Conservation (phyloP, 2,888 invertebrate genomes). For the Blastobasis adustella region DNA sequence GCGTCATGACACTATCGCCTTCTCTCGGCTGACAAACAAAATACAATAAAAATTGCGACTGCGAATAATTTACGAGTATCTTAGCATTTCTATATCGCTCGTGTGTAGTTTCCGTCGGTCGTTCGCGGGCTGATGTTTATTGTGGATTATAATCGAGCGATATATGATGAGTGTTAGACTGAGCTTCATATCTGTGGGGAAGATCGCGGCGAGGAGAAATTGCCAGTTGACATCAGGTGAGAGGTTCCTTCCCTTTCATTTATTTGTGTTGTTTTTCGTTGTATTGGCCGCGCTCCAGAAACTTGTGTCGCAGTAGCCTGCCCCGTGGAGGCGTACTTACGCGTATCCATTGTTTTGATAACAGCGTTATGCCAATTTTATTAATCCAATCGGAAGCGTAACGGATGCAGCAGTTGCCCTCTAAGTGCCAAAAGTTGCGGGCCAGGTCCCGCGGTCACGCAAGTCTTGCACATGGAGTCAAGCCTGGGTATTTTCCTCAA, state of each 20-base stretch:
- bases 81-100: constrained; percentile 45
- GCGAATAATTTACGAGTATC: constrained; percentile 28
- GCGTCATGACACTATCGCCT: constrained; percentile 71
- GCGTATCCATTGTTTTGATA: constrained; percentile 9
- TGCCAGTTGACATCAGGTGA: constrained; percentile 62
- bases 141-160: constrained; percentile 38
- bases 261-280: constrained; percentile 35
- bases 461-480: neutral
- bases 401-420: neutral
- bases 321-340: constrained; percentile 23
- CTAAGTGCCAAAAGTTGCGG: neutral
- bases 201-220: constrained; percentile 65
- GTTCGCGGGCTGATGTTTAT: constrained; percentile 56
- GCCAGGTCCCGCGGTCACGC: neutral
- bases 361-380: neutral
- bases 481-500: neutral
- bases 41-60: constrained; percentile 67
- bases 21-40: constrained; percentile 69
- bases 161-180: constrained; percentile 70
- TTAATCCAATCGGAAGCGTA: neutral
- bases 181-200: constrained; percentile 65
- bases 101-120: constrained; percentile 40
- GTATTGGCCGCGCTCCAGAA: constrained; percentile 54
- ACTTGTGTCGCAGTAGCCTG: constrained; percentile 36
- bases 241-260: constrained; percentile 30